Evolutionary conservation across 2,888 invertebrate genomes (phyloP).

Genomic region (Parnassius orleans): DNA sequence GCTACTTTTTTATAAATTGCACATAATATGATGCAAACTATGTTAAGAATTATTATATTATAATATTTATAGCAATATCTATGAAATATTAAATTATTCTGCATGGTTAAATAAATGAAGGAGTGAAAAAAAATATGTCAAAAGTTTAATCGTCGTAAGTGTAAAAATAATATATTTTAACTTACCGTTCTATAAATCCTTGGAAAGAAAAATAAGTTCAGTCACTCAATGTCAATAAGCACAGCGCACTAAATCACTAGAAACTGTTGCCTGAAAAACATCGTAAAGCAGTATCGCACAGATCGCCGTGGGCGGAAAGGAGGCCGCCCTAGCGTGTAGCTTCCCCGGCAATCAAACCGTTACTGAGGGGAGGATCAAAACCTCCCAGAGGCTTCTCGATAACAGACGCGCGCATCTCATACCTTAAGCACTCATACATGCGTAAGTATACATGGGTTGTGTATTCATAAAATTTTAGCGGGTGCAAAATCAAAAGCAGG

Average conservation of each 20-base stretch:
- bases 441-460: conserved; percentile 40
- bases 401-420: conserved; percentile 73
- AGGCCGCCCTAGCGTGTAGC: conserved; percentile 53
- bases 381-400: conserved; percentile 48
- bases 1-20: no score
- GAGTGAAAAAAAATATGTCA: no score
- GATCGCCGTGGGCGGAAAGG: conserved; percentile 45
- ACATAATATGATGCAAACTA: no score
- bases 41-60: no score
- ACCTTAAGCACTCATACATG: conserved; percentile 54
- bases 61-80: no score
- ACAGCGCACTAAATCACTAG: conserved; percentile 49
- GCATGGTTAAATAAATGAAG: no score
- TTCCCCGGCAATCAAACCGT: conserved; percentile 44
- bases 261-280: conserved; percentile 37
- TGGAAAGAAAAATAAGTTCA: conserved; percentile 44
- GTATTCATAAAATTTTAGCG: conserved; percentile 50
- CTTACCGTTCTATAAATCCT: conserved; percentile 40
- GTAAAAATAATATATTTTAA: background rate
- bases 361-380: conserved; percentile 69
- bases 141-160: no score
- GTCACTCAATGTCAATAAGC: conserved; percentile 48
- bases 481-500: conserved; percentile 57
- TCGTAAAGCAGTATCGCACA: conserved; percentile 38
- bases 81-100: no score